Evolutionary conservation across 2,797 vertebrate species (phyloP).

Genomic region (Mycteria americana): DNA sequence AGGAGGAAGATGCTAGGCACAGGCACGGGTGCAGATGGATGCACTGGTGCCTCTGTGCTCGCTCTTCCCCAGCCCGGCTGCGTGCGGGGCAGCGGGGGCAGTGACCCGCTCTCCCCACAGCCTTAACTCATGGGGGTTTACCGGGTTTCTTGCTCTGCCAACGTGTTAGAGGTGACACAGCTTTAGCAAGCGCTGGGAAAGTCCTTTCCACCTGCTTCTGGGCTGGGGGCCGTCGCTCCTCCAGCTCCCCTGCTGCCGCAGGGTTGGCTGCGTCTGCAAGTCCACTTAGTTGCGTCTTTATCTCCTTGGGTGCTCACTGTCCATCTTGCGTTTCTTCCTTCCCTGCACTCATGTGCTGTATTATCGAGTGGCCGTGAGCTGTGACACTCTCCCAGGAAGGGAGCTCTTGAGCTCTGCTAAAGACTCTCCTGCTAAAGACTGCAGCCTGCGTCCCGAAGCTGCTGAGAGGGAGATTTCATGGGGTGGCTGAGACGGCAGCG

Average conservation of each 20-base stretch:
- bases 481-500: neutral
- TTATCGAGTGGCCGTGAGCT: neutral
- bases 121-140: neutral
- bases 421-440: no score
- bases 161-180: fast-evolving
- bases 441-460: neutral
- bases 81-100: neutral
- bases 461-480: neutral
- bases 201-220: neutral
- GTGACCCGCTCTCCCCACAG: neutral
- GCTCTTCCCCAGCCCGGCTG: neutral
- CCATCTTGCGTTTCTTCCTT: neutral
- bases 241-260: no score
- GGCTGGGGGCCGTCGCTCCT: neutral
- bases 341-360: neutral
- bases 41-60: neutral
- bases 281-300: neutral
- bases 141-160: neutral
- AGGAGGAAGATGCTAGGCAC: neutral
- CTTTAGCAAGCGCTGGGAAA: neutral
- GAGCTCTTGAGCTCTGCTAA: neutral
- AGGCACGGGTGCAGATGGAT: fast-evolving
- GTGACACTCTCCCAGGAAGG: neutral
- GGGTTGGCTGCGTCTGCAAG: neutral
- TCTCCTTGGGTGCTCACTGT: neutral